phyloP scores from a whole-genome alignment of 2,888 invertebrate species.

The Tolmerus cingulatus region DNA sequence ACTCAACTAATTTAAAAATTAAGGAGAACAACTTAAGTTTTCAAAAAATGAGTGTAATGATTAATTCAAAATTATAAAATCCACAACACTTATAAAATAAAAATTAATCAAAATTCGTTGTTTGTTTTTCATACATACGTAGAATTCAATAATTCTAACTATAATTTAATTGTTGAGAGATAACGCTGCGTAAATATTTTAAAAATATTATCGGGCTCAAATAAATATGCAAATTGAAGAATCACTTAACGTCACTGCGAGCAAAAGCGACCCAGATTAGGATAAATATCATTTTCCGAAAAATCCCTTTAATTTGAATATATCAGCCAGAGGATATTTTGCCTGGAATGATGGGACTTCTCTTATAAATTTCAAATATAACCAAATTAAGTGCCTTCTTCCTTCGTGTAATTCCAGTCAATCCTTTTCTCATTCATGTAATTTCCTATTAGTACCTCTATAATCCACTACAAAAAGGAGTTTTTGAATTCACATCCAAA shows the following conservation, averaged over 20 bases:
- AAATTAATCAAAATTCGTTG: neutral
- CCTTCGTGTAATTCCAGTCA: neutral
- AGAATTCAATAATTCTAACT: neutral
- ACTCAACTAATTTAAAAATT: neutral
- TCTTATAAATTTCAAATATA: neutral
- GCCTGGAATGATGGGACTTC: neutral
- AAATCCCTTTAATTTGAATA: neutral
- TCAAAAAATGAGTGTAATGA: neutral
- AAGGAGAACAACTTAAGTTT: neutral
- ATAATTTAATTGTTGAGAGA: neutral
- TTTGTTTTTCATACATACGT: neutral
- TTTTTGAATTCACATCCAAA: slow-evolving; percentile 20
- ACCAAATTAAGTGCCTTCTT: neutral
- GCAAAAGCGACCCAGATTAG: neutral
- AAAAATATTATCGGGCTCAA: neutral
- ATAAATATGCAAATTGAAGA: neutral
- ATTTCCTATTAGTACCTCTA: slow-evolving; percentile 6
- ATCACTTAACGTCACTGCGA: neutral
- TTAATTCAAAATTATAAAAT: neutral
- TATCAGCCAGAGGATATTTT: neutral
- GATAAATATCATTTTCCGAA: neutral
- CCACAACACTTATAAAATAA: neutral
- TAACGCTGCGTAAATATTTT: neutral
- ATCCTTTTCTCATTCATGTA: neutral
- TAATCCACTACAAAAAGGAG: slow-evolving; percentile 15